A percentile compares a stretch with the other conserved stretches of the same genome.
These are phyloP conservation scores for Drosophila anomelani DNA, from an alignment of 2,888 invertebrate genomes.

Conservation along the genomic window DNA sequence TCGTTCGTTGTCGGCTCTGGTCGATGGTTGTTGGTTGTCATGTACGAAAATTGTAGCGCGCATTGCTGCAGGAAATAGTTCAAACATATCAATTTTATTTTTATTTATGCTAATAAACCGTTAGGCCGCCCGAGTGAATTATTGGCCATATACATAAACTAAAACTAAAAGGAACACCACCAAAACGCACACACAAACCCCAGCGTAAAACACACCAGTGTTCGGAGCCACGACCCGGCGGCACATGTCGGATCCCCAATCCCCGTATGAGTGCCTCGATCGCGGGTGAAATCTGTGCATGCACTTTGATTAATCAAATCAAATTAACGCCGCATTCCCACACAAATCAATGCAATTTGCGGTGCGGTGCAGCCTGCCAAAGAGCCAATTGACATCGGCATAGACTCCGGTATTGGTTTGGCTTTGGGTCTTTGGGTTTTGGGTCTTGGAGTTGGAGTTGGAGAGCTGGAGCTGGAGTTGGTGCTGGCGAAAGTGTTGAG, in stretches of 20 bases:
- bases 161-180: slow-evolving; percentile 3
- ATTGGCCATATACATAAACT: slow-evolving; percentile 62
- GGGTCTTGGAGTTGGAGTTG: neutral
- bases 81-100: slow-evolving; percentile 81
- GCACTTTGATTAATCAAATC: slow-evolving; percentile 77
- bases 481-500: slow-evolving; percentile 75
- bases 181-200: slow-evolving; percentile 1
- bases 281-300: slow-evolving; percentile 65
- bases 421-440: slow-evolving; percentile 1
- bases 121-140: slow-evolving; percentile 75
- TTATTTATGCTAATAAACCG: slow-evolving; percentile 80
- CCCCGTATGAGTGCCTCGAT: slow-evolving; percentile 20
- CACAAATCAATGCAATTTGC: slow-evolving; percentile 78
- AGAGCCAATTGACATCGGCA: slow-evolving; percentile 56
- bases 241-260: slow-evolving; percentile 45
- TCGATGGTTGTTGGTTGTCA: slow-evolving; percentile 71
- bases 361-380: slow-evolving; percentile 48
- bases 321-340: slow-evolving; percentile 77
- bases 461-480: slow-evolving; percentile 44
- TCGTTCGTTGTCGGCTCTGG: slow-evolving; percentile 28
- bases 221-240: slow-evolving; percentile 63
- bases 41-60: slow-evolving; percentile 79
- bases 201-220: neutral
- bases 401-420: slow-evolving; percentile 24
- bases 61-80: slow-evolving; percentile 81